These are phyloP conservation scores for Euplexia lucipara DNA, from an alignment of 2,888 invertebrate species.

Conservation along the genomic window DNA sequence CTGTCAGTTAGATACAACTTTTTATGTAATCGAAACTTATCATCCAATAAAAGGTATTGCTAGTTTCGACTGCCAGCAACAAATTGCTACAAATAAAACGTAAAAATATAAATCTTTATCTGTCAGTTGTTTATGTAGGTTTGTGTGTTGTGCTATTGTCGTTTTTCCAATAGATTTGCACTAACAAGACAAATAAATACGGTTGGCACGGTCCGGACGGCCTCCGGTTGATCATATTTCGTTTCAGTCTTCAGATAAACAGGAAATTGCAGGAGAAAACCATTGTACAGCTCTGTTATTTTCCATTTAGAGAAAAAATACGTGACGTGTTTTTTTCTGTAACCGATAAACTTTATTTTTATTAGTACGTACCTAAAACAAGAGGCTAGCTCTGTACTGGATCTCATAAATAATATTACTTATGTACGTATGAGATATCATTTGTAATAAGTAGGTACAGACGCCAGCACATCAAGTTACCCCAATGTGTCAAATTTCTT, in stretches of 20 bases:
- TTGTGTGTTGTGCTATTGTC: constrained; percentile 70
- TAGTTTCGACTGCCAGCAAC: constrained; percentile 36
- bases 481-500: too few relatives aligned
- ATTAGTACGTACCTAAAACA: neutral
- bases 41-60: constrained; percentile 52
- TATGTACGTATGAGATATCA: neutral
- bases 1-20: constrained; percentile 1
- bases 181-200: constrained; percentile 84
- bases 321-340: constrained; percentile 41
- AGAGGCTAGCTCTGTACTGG: neutral
- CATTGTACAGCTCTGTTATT: constrained; percentile 54
- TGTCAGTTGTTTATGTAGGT: constrained; percentile 65
- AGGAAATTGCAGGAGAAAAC: constrained; percentile 72
- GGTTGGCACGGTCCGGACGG: constrained; percentile 66
- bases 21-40: constrained; percentile 46
- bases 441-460: neutral
- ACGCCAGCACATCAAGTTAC: too few relatives aligned
- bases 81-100: constrained; percentile 56
- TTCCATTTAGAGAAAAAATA: constrained; percentile 47
- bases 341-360: constrained; percentile 29
- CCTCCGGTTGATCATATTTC: constrained; percentile 80
- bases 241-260: constrained; percentile 72
- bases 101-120: constrained; percentile 63
- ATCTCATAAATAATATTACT: constrained; percentile 14
- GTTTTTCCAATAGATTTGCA: constrained; percentile 84